Base-by-base conservation (phyloP, 2,113 vertebrate species). In the Sceloporus tristichus region DNA sequence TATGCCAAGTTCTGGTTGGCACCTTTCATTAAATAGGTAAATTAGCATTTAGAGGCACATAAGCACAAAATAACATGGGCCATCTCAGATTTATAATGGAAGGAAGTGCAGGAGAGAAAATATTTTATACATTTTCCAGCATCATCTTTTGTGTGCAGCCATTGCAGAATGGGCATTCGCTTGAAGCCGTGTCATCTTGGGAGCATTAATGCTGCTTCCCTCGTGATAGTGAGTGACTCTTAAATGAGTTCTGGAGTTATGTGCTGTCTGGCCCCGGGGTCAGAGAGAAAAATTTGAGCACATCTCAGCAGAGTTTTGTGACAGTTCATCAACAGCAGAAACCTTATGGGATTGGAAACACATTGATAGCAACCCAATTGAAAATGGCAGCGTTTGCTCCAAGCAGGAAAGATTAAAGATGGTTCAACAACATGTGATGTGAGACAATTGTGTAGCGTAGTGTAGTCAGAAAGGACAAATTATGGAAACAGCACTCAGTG, bases 81-180 rank as follows among this genome's bases (percentile, higher is more conserved):
- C 25, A 93, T 94, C 91, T 88, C 82, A 93, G 91, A 79, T 80
- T 3, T 0, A 80, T 76, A 11, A 92, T 82, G 87, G 86, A 91
- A 89, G 40, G 93, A 92, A 95, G 93, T 93, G 91, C 68, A 80
- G 59, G 59, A 82, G 89, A 94, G 92, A 92, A 94, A 84, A 84
- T 79, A 8, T 0, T 95, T 92, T 92, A 90, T 95, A 89, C n/a
- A 71, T 88, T 92, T 90, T 92, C 94, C 93, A 56, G 93, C 91
- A n/a, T 87, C 90, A 65, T 48, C 86, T 90, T 89, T 93, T 38
- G 91, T 93, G 91, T 90, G 81, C 84, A 87, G 92, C 87, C 91
- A 90, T 86, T 89, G 86, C 92, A 89, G 90, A 90, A 90, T 54
- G 86, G 88, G 88, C 91, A 85, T 91, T 90, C 87, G 48, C 84